Conservation (phyloP, 2,797 vertebrate species). For the Acanthurus leucopareius region DNA sequence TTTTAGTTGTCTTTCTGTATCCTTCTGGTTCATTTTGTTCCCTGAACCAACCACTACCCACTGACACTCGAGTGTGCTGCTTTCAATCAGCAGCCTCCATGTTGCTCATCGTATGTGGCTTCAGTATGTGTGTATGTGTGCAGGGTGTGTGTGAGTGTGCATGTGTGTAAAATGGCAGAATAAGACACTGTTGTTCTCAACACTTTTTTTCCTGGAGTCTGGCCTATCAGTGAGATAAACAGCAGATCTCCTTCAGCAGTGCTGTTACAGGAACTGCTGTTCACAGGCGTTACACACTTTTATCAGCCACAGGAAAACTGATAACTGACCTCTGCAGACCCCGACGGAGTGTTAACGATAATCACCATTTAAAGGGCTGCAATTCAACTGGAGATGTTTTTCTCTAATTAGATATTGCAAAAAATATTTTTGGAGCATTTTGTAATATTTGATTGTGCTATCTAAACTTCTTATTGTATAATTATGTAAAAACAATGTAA, state of each 20-base stretch:
- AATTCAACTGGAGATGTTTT: not conserved
- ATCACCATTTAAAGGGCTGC: constrained; percentile 46
- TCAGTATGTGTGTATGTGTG: constrained; percentile 33
- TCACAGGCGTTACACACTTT: constrained; percentile 60
- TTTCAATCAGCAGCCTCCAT: constrained; percentile 61
- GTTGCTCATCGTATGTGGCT: constrained; percentile 63
- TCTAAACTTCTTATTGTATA: no score
- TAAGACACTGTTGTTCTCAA: constrained; percentile 62
- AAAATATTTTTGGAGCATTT: no score
- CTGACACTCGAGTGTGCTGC: constrained; percentile 25
- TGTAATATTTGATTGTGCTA: no score
- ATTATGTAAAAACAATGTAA: no score
- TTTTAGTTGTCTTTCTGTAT: no score
- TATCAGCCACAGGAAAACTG: constrained; percentile 56
- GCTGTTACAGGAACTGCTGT: constrained; percentile 71
- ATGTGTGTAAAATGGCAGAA: constrained; percentile 55
- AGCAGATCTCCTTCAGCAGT: constrained; percentile 67
- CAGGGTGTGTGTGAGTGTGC: constrained; percentile 29
- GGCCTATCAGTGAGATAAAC: constrained; percentile 77
- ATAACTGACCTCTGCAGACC: constrained; percentile 55
- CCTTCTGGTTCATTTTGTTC: not conserved
- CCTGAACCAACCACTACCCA: constrained; percentile 12
- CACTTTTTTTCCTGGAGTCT: constrained; percentile 77
- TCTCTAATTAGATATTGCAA: constrained; percentile 14
- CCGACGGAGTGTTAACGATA: constrained; percentile 36